Percentiles rank a stretch among this genome's conserved stretches.
Conservation (phyloP, 2,113 vertebrate genomes). For the Dipodomys stephensi region DNA sequence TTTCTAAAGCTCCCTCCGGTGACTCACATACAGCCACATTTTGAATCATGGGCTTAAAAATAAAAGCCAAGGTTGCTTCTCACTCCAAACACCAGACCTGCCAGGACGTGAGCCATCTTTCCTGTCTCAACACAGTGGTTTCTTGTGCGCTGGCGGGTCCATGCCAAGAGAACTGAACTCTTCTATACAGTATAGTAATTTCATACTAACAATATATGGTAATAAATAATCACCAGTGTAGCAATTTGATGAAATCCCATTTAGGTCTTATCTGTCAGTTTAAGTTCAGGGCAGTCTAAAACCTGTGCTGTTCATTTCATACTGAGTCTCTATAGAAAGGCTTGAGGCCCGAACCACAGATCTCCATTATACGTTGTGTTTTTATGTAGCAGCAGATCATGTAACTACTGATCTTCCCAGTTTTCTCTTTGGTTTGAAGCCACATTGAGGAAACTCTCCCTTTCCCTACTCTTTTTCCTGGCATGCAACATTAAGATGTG, state of each 20-base stretch:
- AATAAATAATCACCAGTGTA: not conserved
- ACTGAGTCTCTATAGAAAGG: no score
- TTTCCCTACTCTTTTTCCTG: no score
- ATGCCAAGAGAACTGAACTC: not conserved
- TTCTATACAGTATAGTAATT: not conserved
- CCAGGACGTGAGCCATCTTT: not conserved
- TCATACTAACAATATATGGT: no score
- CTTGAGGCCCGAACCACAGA: no score
- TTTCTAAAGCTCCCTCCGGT: not conserved
- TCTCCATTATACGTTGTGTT: no score
- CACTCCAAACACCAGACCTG: not conserved
- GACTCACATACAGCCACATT: not conserved
- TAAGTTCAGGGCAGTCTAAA: not conserved
- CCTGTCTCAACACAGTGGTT: not conserved
- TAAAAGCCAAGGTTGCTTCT: not conserved
- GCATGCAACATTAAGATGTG: no score
- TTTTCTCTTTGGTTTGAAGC: no score
- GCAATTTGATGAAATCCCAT: conserved; percentile 36
- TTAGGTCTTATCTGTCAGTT: conserved; percentile 19
- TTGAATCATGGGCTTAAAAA: conserved; percentile 4
- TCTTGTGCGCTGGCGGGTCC: no score
- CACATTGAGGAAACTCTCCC: no score
- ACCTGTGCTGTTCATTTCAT: not conserved
- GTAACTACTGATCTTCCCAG: no score
- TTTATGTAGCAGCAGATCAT: no score